These are phyloP conservation scores for Caenorhabditis sp. DNA, from an alignment of 2,888 invertebrate genomes.

Conservation along the genomic window DNA sequence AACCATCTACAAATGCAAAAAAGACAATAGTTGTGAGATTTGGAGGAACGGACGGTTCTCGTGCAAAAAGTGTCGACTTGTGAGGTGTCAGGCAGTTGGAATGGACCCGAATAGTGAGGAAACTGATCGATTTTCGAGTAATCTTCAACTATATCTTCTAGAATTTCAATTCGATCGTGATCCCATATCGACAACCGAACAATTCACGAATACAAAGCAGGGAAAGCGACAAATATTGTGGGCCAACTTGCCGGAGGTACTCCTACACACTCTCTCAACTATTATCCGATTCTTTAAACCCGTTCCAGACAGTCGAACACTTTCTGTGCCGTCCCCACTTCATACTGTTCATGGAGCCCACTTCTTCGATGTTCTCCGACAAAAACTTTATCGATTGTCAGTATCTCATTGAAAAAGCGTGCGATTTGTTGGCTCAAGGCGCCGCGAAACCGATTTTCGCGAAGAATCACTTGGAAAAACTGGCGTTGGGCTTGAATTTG, in stretches of 20 bases:
- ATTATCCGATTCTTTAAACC: too few relatives aligned
- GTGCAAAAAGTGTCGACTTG: constrained; percentile 56
- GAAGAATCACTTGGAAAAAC: constrained; percentile 19
- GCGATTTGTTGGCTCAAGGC: constrained; percentile 19
- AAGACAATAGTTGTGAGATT: constrained; percentile 37
- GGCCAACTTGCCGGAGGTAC: constrained; percentile 15
- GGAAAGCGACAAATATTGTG: not conserved
- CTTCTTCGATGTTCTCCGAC: not conserved
- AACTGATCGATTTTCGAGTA: not conserved
- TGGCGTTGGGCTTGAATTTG: constrained; percentile 28
- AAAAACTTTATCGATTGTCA: constrained; percentile 45
- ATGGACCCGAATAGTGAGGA: constrained; percentile 56
- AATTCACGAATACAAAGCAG: constrained; percentile 20
- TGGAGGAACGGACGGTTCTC: constrained; percentile 43
- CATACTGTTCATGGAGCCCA: constrained; percentile 25
- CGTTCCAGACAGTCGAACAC: constrained; percentile 32
- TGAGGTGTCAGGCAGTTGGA: constrained; percentile 50
- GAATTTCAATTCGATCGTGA: constrained; percentile 47
- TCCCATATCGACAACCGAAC: constrained; percentile 35
- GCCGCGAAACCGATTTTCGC: constrained; percentile 37
- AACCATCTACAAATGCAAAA: constrained; percentile 44
- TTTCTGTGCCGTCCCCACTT: constrained; percentile 42
- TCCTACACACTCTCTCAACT: too few relatives aligned
- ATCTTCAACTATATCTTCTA: not conserved
- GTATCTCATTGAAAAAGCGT: constrained; percentile 34